Base-by-base conservation (phyloP, 2,888 invertebrate genomes). In the Sphaerophoria taeniata region DNA sequence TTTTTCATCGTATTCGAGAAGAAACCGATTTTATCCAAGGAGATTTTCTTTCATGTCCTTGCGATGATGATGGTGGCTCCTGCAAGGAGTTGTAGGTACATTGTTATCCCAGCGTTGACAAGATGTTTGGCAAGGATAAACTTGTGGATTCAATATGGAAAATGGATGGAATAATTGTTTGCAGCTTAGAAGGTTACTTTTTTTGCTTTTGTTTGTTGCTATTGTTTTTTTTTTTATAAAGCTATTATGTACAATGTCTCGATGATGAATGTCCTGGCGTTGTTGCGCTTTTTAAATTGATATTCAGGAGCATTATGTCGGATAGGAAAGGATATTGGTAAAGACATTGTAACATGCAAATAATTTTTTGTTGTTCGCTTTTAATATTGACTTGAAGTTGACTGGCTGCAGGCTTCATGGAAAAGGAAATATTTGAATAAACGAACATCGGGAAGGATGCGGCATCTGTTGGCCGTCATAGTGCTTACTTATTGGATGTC, bases 281-380 rank as follows among this genome's bases (percentile, higher is more conserved):
- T 73, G 77, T 77, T 82, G 77, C 72, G 72, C 77, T 82, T 72
- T 76, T 60, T 72, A 77, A 73, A 60, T 82, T 82, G 82, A 82
- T 82, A 82, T 82, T 82, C 82, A 83, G 78, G 82, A 83, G 82
- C 69, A 78, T 73, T 70, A 83, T 78, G 73, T 82, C 34, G 34
- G 47, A 49, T 49, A 16, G 16, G 34, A 51, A 36, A 36, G 36
- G 49, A 51, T 65, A 65, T 65, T 65, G 51, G n/a, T 67, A 67
- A 53, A 53, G 67, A 53, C 36, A 31, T 67, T 24, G 24, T 24
- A 2, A 67, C 53, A 67, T 67, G 67, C 67, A 67, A 67, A 67
- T 67, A 53, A 49, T 36, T 14, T 34, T 55, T 14, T 36, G 36
- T 58, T 58, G 24, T 9, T 39, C 43, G 43, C 14, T 65, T 65